These are phyloP conservation scores for Plecotus auritus DNA, from an alignment of 2,113 vertebrate species.

Conservation along the genomic window DNA sequence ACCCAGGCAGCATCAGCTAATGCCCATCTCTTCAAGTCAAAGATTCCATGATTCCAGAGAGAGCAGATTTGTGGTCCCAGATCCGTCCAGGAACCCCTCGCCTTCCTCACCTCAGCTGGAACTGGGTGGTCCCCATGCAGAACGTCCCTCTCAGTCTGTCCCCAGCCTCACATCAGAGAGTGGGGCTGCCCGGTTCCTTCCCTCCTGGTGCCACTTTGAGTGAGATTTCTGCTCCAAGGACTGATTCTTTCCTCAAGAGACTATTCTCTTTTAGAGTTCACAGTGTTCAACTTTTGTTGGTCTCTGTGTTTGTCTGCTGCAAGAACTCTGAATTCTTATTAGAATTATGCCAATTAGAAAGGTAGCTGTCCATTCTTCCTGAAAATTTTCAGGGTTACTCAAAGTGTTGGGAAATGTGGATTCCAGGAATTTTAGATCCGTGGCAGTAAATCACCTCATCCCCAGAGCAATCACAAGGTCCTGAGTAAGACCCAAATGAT, in stretches of 20 bases:
- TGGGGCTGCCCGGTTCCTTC: not conserved
- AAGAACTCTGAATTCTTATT: not conserved
- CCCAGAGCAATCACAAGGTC: not conserved
- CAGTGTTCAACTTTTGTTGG: not conserved
- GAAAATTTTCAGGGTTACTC: not conserved
- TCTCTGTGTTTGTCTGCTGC: not conserved
- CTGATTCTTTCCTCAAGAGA: not conserved
- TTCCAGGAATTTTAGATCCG: not conserved
- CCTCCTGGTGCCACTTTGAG: not conserved
- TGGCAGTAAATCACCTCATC: not conserved
- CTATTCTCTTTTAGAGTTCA: not conserved
- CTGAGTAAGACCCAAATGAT: not conserved
- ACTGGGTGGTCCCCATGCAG: fast-evolving
- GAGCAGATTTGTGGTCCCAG: not conserved
- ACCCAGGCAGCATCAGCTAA: not conserved
- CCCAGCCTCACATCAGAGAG: not conserved
- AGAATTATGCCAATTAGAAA: not conserved
- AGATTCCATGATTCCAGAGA: not conserved
- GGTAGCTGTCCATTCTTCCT: not conserved
- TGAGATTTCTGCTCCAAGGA: not conserved
- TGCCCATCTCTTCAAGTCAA: not conserved
- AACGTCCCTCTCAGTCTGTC: not conserved
- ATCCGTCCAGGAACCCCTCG: not conserved
- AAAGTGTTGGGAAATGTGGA: not conserved
- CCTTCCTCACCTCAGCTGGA: not conserved